Conservation (phyloP, 2,888 invertebrate genomes). For the Argynnis bischoffii region DNA sequence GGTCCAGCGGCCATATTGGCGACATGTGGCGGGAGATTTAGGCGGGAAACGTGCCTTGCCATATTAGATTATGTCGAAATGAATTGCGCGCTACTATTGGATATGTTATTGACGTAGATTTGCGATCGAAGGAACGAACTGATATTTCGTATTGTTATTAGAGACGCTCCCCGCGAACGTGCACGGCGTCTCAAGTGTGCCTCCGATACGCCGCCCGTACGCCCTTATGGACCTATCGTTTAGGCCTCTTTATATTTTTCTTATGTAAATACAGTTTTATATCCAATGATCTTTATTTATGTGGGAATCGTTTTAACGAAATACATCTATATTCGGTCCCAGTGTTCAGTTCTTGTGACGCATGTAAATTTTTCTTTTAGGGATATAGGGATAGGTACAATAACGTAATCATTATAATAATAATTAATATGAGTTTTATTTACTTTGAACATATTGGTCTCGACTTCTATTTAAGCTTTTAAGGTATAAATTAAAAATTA, state of each 20-base stretch:
- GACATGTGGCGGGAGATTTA: constrained; percentile 82
- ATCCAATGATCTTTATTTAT: constrained; percentile 83
- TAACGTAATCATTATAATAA: neutral
- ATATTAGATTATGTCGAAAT: constrained; percentile 82
- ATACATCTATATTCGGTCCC: constrained; percentile 74
- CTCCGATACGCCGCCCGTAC: constrained; percentile 58
- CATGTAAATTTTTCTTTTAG: constrained; percentile 69
- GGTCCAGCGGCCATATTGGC: constrained; percentile 80
- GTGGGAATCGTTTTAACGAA: constrained; percentile 82
- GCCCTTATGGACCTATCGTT: constrained; percentile 78
- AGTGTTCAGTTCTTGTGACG: constrained; percentile 73
- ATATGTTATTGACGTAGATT: constrained; percentile 83
- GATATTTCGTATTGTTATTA: constrained; percentile 83
- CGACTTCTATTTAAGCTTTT: too few species aligned
- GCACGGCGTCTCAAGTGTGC: constrained; percentile 61
- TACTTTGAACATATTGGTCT: neutral
- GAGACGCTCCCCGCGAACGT: constrained; percentile 73
- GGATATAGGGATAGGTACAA: neutral
- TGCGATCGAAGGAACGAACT: constrained; percentile 82
- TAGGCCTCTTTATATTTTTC: constrained; percentile 82
- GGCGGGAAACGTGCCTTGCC: constrained; percentile 80
- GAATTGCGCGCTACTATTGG: constrained; percentile 81
- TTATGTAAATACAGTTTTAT: constrained; percentile 82
- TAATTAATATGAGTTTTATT: neutral
- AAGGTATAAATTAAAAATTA: too few species aligned